These are phyloP conservation scores for Acanthosepion lycidas DNA, from an alignment of 2,888 invertebrate species.

Conservation along the genomic window DNA sequence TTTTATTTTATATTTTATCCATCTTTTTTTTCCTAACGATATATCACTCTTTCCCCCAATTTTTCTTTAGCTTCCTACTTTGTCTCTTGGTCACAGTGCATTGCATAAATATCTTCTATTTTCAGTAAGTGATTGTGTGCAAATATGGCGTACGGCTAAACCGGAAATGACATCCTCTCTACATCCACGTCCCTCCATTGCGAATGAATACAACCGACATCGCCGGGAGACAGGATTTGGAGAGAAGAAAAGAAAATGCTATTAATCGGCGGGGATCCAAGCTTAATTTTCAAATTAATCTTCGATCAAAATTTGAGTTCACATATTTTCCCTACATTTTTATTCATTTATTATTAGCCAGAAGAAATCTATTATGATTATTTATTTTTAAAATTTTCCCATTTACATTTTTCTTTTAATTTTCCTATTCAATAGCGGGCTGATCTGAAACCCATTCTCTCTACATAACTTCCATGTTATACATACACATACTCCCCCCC, in stretches of 20 bases:
- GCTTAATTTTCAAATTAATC: conserved; percentile 14
- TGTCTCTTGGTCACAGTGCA: not conserved
- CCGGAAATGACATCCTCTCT: not conserved
- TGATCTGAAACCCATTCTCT: not conserved
- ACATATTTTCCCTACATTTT: not conserved
- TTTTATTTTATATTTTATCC: too few species aligned
- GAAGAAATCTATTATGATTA: conserved; percentile 16
- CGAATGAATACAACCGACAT: not conserved
- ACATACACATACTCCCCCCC: not conserved
- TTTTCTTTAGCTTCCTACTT: not conserved
- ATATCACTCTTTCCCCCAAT: not conserved
- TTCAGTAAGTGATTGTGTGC: not conserved
- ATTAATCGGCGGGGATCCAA: conserved; percentile 7
- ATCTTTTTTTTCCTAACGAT: too few species aligned
- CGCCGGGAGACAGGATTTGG: not conserved
- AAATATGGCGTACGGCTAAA: not conserved
- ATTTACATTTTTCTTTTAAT: not conserved
- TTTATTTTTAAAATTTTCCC: not conserved
- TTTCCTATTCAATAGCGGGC: not conserved
- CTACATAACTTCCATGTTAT: not conserved
- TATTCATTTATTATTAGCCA: not conserved
- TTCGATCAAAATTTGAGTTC: conserved; percentile 18
- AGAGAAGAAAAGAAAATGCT: conserved; percentile 13
- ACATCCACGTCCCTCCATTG: not conserved
- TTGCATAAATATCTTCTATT: not conserved